Evolutionary conservation across 2,888 invertebrate genomes (phyloP), one percentile per base, ranked within the genome.

Genomic region (Ferrisia virgata): DNA sequence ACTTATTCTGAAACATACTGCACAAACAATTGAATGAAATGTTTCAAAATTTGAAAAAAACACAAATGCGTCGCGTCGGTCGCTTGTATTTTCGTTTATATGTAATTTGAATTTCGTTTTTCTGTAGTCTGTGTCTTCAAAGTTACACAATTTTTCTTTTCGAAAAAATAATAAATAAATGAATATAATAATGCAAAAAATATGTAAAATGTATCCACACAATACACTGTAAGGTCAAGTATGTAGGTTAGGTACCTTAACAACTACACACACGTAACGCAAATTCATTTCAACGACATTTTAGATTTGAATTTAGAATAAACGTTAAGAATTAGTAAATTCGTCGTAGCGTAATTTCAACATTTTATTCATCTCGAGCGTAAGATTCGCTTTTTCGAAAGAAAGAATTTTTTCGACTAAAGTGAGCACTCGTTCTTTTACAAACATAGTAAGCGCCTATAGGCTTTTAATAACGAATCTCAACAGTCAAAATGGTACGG

Each of bases 381-480:
- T 53, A 53, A 22, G 53, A 53, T 53, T 53, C 53, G 9, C 22
- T 53, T 53, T 22, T 53, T 53, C 8, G 4, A 18, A 47, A 47
- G 22, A 53, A 22, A 47, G 22, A 18, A 53, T 53, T 53, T 53
- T 53, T 53, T 53, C 47, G 47, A 18, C 53, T 53, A 3, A 53
- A 53, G 22, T 8, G 53, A 18, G 47, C 47, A 15, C 47, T 53
- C 53, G 53, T 53, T 22, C 47, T 47, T 47, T 47, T n/a, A 47
- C 15, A 47, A 47, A 47, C 47, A 47, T 6, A n/a, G 25, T 13
- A 13, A 64, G 28, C 64, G 64, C 25, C 64, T 64, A 15, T 64
- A 64, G 64, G 64, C 64, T 15, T 64, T 64, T 64, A 64, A 64
- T 64, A 64, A 64, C 15, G 64, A 64, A 64, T 64, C 64, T 28